Percentiles rank a stretch among this genome's conserved stretches.
phyloP scores from a whole-genome alignment of 2,888 invertebrate species.

The Disparrhopalites patrizii region DNA sequence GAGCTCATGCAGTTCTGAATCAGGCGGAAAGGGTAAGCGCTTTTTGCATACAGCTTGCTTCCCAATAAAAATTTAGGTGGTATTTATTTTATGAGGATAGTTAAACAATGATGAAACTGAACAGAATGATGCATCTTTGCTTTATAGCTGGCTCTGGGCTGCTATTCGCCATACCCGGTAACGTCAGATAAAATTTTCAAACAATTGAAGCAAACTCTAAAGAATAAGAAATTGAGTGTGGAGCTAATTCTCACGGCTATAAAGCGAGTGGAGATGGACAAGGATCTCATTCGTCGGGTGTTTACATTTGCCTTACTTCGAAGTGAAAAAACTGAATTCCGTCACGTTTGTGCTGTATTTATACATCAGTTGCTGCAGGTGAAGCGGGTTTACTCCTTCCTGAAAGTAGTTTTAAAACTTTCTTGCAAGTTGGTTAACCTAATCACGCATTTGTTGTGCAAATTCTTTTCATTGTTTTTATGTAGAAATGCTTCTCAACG shows the following conservation, averaged over 20 bases:
- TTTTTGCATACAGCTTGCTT: neutral
- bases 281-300: conserved; percentile 26
- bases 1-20: neutral
- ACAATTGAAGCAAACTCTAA: conserved; percentile 33
- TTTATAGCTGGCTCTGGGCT: neutral
- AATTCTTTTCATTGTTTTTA: conserved; percentile 8
- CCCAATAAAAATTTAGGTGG: neutral
- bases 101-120: no score
- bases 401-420: no score
- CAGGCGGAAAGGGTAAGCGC: conserved; percentile 7
- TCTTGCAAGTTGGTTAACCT: no score
- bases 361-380: conserved; percentile 37
- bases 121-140: no score
- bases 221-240: conserved; percentile 30
- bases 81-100: neutral
- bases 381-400: neutral
- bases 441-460: no score
- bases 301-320: conserved; percentile 38
- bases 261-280: conserved; percentile 18
- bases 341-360: conserved; percentile 36
- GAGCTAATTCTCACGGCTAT: conserved; percentile 38
- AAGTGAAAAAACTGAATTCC: conserved; percentile 29
- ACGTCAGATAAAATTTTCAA: conserved; percentile 31
- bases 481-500: conserved; percentile 27
- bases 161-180: conserved; percentile 32